Evolutionary conservation across 2,888 invertebrate genomes (phyloP).

Genomic region (Podotricha telesiphe): DNA sequence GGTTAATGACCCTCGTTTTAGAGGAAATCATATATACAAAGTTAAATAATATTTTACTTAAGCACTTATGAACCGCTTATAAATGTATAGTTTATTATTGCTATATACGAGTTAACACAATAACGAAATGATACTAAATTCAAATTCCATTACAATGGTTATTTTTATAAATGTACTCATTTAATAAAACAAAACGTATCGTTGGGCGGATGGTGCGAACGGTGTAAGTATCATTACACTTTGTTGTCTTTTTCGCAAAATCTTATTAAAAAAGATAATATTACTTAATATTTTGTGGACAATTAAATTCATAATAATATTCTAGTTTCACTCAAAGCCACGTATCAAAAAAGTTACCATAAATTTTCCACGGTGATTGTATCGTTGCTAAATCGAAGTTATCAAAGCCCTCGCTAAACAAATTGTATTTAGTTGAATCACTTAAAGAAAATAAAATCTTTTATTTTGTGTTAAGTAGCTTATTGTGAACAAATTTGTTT

Average conservation of each 20-base stretch:
- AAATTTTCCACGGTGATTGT: not conserved
- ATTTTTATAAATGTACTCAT: too few relatives aligned
- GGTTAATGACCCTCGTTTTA: conserved; percentile 29
- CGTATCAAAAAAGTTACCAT: too few relatives aligned
- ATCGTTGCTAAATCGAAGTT: not conserved
- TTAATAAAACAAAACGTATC: too few relatives aligned
- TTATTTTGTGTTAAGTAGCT: not conserved
- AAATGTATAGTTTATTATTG: not conserved
- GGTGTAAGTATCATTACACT: too few relatives aligned
- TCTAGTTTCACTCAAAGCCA: too few relatives aligned
- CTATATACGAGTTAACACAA: not conserved
- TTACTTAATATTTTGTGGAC: too few relatives aligned
- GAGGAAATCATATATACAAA: not conserved
- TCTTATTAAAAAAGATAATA: too few relatives aligned
- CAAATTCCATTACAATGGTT: too few relatives aligned
- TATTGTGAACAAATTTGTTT: too few relatives aligned
- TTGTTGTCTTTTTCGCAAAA: too few relatives aligned
- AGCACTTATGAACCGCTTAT: not conserved
- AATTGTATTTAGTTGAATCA: not conserved
- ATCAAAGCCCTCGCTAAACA: not conserved
- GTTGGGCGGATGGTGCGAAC: too few relatives aligned
- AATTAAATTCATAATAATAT: too few relatives aligned
- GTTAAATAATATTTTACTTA: not conserved
- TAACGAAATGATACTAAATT: not conserved
- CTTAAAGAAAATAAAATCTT: not conserved